Conservation (phyloP, 2,888 invertebrate species). For the Hoplodrina ambigua region DNA sequence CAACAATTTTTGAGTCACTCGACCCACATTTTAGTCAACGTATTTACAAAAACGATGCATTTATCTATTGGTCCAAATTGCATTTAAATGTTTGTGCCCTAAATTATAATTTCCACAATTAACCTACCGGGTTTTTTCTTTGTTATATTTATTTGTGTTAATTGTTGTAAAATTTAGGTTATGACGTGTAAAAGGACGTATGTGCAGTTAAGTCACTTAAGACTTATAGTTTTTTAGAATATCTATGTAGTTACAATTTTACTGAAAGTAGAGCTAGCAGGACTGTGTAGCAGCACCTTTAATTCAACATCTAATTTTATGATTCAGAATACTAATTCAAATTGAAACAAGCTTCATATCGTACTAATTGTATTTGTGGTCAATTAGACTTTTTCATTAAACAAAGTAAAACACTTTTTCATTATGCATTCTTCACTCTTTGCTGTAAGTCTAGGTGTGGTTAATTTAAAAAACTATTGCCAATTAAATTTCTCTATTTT, state of each 20-base stretch:
- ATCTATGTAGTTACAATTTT: not conserved
- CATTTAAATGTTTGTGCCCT: constrained; percentile 84
- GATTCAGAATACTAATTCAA: no score
- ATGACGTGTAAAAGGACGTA: constrained; percentile 55
- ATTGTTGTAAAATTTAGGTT: constrained; percentile 80
- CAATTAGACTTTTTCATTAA: not conserved
- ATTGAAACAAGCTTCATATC: no score
- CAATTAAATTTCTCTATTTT: no score
- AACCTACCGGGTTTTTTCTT: constrained; percentile 75
- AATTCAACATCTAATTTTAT: no score
- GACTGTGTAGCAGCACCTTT: no score
- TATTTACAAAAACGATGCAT: constrained; percentile 65
- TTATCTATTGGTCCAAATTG: constrained; percentile 78
- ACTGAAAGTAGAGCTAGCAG: not conserved
- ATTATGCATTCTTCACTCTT: no score
- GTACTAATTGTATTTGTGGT: no score
- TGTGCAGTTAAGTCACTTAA: not conserved
- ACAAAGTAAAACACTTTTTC: not conserved
- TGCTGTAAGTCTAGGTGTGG: no score
- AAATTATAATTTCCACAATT: constrained; percentile 79
- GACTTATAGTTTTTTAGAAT: not conserved
- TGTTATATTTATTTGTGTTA: constrained; percentile 80
- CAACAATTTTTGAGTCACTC: constrained; percentile 43
- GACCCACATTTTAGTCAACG: constrained; percentile 56
- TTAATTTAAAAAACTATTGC: no score